Base-by-base conservation (phyloP, 2,888 invertebrate species). In the Magallana nippona region DNA sequence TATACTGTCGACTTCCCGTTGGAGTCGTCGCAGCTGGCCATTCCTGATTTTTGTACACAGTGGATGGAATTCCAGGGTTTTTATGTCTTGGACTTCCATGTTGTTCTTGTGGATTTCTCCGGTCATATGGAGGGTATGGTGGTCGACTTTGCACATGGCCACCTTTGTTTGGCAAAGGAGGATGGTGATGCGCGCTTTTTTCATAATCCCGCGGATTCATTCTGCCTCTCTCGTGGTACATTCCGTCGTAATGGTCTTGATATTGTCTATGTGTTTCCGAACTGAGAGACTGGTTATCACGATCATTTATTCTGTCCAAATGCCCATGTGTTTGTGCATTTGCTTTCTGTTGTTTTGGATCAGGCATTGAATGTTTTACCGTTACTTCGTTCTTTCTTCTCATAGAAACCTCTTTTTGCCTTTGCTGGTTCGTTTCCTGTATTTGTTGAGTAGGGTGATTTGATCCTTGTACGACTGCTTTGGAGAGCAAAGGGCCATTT, bases 381-480 rank as follows among this genome's bases (percentile, higher is more conserved):
- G 5, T 44, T 44, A 5, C 44, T 44, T 10, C 44, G 8, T 44
- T 10, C 5, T 44, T 44, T 0, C 0, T 44, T 44, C 0, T 44
- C 5, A 44, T 44, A 44, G 44, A 44, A 44, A 5, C 22, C 3
- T 2, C 1, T n/a, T 11, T 2, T 22, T 44, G 44, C 19, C 10
- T 19, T 22, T 63, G 22, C 19, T 22, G 19, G 13, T 22, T 63
- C 22, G 63, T 63, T 0, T 22, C 1, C 1, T 63, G 19, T 2
- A 11, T 63, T 63, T 22, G 27, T 63, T 3, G 63, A 15, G 27
- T 2, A 32, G 63, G 22, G 15, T 27, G 19, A 78, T 78, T 55
- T 8, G 78, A 55, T 17, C 60, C 81, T 62, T 81, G 81, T 8
- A 81, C 81, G 22, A 81, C 58, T 15, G 81, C 81, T 62, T 81